These are phyloP conservation scores for Theonella swinhoei DNA, from an alignment of 37 sponge, comb jelly and placozoan species.

Conservation along the genomic window DNA sequence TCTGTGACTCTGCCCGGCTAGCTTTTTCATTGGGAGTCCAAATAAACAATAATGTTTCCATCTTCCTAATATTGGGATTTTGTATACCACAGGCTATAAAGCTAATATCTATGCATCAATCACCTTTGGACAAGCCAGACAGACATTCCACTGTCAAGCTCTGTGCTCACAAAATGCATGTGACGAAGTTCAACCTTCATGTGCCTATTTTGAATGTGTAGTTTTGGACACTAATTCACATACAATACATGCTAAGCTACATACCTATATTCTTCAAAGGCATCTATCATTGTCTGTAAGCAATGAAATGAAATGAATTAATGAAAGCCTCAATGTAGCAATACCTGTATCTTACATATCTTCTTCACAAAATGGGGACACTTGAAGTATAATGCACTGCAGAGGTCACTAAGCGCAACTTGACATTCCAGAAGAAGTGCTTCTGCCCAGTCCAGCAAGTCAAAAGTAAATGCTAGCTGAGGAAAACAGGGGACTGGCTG, in stretches of 20 bases:
- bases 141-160: slow-evolving; percentile 30
- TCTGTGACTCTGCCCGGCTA: slow-evolving; percentile 1
- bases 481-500: not conserved
- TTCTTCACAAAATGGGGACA: not conserved
- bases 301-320: not conserved
- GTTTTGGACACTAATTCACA: not conserved
- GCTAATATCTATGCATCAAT: too few species aligned
- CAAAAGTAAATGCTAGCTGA: not conserved
- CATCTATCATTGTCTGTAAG: not conserved
- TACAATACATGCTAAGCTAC: not conserved
- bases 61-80: not conserved
- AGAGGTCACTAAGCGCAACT: not conserved
- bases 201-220: slow-evolving; percentile 1
- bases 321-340: not conserved
- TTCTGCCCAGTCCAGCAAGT: slow-evolving; percentile 1
- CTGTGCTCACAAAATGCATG: not conserved
- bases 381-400: not conserved
- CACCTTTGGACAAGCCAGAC: slow-evolving; percentile 31
- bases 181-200: slow-evolving; percentile 25
- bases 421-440: not conserved
- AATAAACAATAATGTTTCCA: slow-evolving; percentile 9
- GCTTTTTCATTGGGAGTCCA: slow-evolving; percentile 35
- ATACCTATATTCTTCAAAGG: slow-evolving; percentile 16
- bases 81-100: too few species aligned
- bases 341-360: not conserved